phyloP scores from a whole-genome alignment of 1,140 invertebrate genomes.

The Carposina sasakii region DNA sequence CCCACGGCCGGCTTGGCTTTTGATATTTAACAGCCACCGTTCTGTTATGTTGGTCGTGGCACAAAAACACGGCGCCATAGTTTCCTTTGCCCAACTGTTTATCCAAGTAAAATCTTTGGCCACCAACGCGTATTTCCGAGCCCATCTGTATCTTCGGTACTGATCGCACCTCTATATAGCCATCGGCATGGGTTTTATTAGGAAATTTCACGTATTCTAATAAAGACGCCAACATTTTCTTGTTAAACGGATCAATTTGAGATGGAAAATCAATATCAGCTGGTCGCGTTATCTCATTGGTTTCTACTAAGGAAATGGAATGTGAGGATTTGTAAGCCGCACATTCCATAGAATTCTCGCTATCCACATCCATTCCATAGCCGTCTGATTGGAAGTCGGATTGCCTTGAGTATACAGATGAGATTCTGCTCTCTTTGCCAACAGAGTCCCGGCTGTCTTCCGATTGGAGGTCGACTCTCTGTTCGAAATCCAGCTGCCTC shows the following conservation, averaged over 20 bases:
- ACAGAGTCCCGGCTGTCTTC: slow-evolving; percentile 69
- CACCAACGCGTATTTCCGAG: slow-evolving; percentile 61
- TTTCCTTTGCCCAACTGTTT: slow-evolving; percentile 84
- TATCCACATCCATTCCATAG: slow-evolving; percentile 70
- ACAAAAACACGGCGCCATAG: slow-evolving; percentile 81
- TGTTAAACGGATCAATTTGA: slow-evolving; percentile 74
- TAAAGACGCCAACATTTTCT: slow-evolving; percentile 68
- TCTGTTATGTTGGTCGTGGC: slow-evolving; percentile 73
- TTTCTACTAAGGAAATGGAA: slow-evolving; percentile 65
- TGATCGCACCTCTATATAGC: slow-evolving; percentile 58
- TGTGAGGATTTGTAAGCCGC: slow-evolving; percentile 61
- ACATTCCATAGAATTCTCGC: slow-evolving; percentile 71
- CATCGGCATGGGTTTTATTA: slow-evolving; percentile 70
- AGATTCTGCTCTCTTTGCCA: slow-evolving; percentile 68
- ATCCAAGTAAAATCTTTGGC: slow-evolving; percentile 77
- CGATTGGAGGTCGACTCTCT: slow-evolving; percentile 59
- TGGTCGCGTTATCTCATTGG: slow-evolving; percentile 64
- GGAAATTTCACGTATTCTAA: slow-evolving; percentile 74
- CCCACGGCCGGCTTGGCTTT: slow-evolving; percentile 85
- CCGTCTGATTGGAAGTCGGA: slow-evolving; percentile 65
- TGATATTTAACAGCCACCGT: slow-evolving; percentile 83
- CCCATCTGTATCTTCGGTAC: slow-evolving; percentile 63
- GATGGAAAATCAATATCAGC: slow-evolving; percentile 66
- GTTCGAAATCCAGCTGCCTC: slow-evolving; percentile 67
- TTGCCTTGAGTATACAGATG: slow-evolving; percentile 59